Conservation (phyloP, 2,888 invertebrate genomes). For the Amblyteles armatorius region DNA sequence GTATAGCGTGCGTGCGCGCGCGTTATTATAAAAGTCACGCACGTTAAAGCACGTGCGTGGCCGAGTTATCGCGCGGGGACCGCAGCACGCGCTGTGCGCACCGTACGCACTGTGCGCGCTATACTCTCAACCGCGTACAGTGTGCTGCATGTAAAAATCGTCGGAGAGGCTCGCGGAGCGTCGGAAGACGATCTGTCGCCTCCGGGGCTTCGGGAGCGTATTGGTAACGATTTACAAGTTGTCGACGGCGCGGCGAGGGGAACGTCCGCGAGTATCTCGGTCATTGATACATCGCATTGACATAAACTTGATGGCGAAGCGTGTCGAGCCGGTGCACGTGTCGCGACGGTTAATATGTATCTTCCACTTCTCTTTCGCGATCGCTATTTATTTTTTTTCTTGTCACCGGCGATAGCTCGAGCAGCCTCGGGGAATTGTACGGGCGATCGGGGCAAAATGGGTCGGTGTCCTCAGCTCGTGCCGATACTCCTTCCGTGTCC, state of each 20-base stretch:
- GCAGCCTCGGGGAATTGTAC: no score
- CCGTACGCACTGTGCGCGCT: background rate
- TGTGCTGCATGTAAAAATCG: background rate
- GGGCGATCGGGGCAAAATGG: no score
- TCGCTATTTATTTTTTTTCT: background rate
- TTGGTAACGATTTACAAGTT: slow-evolving; percentile 8
- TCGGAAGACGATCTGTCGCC: background rate
- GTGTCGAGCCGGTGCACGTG: background rate
- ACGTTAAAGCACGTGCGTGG: slow-evolving; percentile 65
- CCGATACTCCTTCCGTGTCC: no score
- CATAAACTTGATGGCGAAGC: slow-evolving; percentile 24
- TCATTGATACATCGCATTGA: slow-evolving; percentile 52
- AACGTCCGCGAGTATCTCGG: slow-evolving; percentile 41
- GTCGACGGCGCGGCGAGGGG: background rate
- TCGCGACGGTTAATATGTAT: background rate
- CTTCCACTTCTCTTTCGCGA: background rate
- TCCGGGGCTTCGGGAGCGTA: background rate
- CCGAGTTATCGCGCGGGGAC: slow-evolving; percentile 52
- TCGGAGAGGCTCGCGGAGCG: background rate
- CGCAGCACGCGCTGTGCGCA: slow-evolving; percentile 38
- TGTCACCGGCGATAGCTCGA: no score
- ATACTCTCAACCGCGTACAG: background rate
- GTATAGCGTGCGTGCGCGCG: slow-evolving; percentile 30
- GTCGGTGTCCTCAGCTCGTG: no score
- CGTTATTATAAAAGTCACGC: slow-evolving; percentile 67